Evolutionary conservation across 2,113 vertebrate species (phyloP).

Genomic region (Struthidea cinerea): DNA sequence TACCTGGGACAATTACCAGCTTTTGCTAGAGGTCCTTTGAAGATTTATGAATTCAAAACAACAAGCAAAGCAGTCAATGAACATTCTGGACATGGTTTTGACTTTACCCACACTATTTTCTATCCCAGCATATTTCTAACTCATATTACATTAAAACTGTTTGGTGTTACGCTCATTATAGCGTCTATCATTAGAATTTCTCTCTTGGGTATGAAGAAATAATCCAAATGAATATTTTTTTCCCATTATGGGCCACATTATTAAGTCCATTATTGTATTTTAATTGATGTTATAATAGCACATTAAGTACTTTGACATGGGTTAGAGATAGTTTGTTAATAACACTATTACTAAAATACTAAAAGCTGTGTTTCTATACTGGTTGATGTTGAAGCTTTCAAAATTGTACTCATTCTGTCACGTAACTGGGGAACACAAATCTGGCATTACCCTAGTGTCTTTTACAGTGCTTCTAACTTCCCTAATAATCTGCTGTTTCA

Average conservation of each 20-base stretch:
- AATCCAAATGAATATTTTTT: constrained; percentile 38
- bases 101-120: background rate
- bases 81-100: background rate
- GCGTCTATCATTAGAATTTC: background rate
- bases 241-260: background rate
- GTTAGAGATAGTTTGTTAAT: constrained; percentile 34
- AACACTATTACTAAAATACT: background rate
- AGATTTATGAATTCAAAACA: background rate
- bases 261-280: constrained; percentile 32
- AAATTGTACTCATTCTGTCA: constrained; percentile 54
- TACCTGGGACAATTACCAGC: background rate
- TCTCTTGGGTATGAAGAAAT: constrained; percentile 21
- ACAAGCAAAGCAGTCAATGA: constrained; percentile 15
- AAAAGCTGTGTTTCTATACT: background rate
- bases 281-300: constrained; percentile 40
- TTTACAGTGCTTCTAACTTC: constrained; percentile 5
- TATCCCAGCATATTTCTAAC: background rate
- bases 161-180: constrained; percentile 17
- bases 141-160: background rate
- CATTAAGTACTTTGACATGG: constrained; percentile 2
- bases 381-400: constrained; percentile 24
- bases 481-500: constrained; percentile 30
- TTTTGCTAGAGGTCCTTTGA: background rate
- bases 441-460: constrained; percentile 4
- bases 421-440: background rate